A percentile compares a stretch with the other conserved stretches of the same genome.
These are phyloP conservation scores for Chrysina gloriosa DNA, from an alignment of 2,888 invertebrate species.

Conservation along the genomic window DNA sequence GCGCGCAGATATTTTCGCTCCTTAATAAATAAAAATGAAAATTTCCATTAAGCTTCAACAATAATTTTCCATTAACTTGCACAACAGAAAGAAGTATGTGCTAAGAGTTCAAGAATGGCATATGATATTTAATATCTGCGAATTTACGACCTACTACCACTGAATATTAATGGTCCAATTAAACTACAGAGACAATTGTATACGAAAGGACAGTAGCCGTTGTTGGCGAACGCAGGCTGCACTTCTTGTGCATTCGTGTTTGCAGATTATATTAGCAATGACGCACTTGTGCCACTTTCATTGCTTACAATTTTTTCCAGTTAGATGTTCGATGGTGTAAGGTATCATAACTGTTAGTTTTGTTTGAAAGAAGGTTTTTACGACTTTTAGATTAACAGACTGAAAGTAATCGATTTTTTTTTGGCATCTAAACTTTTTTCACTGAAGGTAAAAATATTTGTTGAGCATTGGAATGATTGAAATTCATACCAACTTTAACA, in stretches of 20 bases:
- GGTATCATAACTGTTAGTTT: too few species aligned
- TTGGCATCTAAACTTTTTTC: too few species aligned
- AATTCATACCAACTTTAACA: too few species aligned
- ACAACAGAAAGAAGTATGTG: constrained; percentile 21
- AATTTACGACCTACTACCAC: constrained; percentile 10
- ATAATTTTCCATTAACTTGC: constrained; percentile 24
- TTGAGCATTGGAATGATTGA: too few species aligned
- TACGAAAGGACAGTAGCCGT: constrained; percentile 29
- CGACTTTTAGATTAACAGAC: too few species aligned
- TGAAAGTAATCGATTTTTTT: too few species aligned
- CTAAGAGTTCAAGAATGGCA: constrained; percentile 1
- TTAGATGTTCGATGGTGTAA: neutral
- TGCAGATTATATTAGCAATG: constrained; percentile 29
- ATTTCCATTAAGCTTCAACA: neutral
- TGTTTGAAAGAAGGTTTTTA: too few species aligned
- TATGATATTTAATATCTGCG: constrained; percentile 31
- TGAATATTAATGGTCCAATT: constrained; percentile 30
- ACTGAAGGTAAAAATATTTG: too few species aligned
- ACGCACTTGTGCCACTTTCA: constrained; percentile 31
- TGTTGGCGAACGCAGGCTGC: neutral
- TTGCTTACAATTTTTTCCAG: constrained; percentile 23
- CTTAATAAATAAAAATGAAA: constrained; percentile 30
- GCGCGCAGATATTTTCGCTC: neutral
- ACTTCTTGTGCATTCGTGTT: constrained; percentile 1
- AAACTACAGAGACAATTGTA: constrained; percentile 26